Base-by-base conservation (phyloP, 2,888 invertebrate species). In the Mythimna lalbum region DNA sequence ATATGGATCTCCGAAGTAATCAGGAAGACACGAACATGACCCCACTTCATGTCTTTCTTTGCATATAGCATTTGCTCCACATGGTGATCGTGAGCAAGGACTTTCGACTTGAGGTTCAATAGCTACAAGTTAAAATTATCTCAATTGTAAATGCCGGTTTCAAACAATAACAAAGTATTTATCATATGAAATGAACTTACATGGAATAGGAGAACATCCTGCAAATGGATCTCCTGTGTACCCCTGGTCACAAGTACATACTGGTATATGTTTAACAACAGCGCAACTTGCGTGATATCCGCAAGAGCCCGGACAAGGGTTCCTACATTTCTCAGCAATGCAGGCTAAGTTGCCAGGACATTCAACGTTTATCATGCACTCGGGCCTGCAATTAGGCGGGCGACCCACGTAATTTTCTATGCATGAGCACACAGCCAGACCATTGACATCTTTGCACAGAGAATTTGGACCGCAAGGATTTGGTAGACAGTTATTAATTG, bases 1-100 rank as follows among this genome's bases (percentile, higher is more conserved):
- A 87, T 98, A 98, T 2, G 98, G 98, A 95, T 98, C 98, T 64
- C 98, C 98, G 87, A 97, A 97, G 92, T 98, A 98, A 87, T 98
- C 98, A 71, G 97, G 97, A 79, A 98, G 94, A 93, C 98, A 98
- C 78, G 97, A 96, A 92, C 98, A 98, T 76, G 98, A 98, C 60
- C 98, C 98, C 69, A 97, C 97, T 83, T 97, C 98, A 88, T 98
- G 97, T 87, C 97, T 96, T 94, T 98, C 98, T 92, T 97, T 98
- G 93, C 99, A 99, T 83, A 98, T 93, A 63, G 99, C 98, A 91
- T 98, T 98, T 47, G 97, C 96, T 72, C 98, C 98, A 92, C 99
- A 99, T 56, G 98, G 98, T 68, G 98, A 98, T 81, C 98, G 98
- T 89, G 97, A 96, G 91, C 98, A 98, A 81, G 98, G 98, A 78